Evolutionary conservation across 2,113 vertebrate genomes (phyloP), one percentile per base, ranked within the genome.

Genomic region (Myocastor coypus): DNA sequence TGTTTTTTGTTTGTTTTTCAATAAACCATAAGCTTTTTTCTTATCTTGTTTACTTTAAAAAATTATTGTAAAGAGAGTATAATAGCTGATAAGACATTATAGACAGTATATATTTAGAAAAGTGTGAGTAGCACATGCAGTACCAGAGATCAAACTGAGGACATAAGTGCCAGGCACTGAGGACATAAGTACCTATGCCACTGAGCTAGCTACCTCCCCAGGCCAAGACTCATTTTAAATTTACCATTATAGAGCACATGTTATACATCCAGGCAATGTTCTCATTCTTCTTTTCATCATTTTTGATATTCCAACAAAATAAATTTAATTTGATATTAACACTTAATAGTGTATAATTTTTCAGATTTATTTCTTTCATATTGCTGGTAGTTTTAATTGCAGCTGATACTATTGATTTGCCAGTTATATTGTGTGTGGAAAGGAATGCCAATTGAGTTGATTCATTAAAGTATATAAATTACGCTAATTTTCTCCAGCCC

Each of bases 251-350:
- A 9, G 1, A 94, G 9, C 26, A 81, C 0, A 2, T n/a, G 3
- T 75, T 86, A 22, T 20, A 80, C 13, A 89, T 96, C 78, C 37
- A 94, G 46, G 52, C 83, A 64, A 17, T 32, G 20, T 50, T 71
- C 14, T 28, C 1, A 46, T 50, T 6, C 20, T 87, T 83, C 5
- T 2, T 96, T 81, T 66, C 42, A 80, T 91, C 14, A 50, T 63
- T 69, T 95, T 16, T 91, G 14, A 82, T 73, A 77, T 94, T 73
- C 94, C 86, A 91, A 46, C 32, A 94, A 95, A 66, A n/a, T n/a
- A n/a, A n/a, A n/a, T n/a, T n/a, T n/a, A n/a, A n/a, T n/a, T n/a
- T n/a, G n/a, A n/a, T n/a, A n/a, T n/a, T n/a, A n/a, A 17, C 34
- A 81, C 40, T 83, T 57, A 66, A 78, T 59, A 83, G 14, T 71